Conservation (phyloP, 2,797 vertebrate species). For the Coregonus ussuriensis region DNA sequence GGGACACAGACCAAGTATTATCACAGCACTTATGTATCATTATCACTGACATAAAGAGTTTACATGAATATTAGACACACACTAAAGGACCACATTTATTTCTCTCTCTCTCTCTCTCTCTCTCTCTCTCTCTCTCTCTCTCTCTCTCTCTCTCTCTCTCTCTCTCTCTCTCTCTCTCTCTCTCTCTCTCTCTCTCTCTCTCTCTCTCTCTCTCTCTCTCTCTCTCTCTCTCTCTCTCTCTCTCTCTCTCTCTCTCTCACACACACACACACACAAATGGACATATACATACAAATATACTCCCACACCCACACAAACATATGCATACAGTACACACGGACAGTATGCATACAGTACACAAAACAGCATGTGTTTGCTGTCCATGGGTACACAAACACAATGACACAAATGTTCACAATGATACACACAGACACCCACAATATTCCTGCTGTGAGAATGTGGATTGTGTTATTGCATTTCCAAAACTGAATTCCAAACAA, state of each 20-base stretch:
- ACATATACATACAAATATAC: too few species aligned
- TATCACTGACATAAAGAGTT: background rate
- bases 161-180: background rate
- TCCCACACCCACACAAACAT: background rate
- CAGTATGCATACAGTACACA: background rate
- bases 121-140: too few species aligned
- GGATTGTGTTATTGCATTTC: background rate
- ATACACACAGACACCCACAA: background rate
- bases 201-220: too few species aligned
- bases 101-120: too few species aligned
- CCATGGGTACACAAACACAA: background rate
- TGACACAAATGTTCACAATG: background rate
- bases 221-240: too few species aligned
- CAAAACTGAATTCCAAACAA: background rate
- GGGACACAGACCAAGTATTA: background rate
- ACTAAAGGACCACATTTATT: background rate
- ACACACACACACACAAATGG: background rate
- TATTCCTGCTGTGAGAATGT: background rate
- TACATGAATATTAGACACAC: background rate
- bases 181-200: background rate
- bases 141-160: too few species aligned
- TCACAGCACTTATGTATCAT: background rate
- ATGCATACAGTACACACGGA: background rate
- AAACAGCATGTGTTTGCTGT: too few species aligned
- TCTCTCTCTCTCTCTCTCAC: too few species aligned